Base-by-base conservation (phyloP, 2,888 invertebrate species). In the Agriopis leucophaearia region DNA sequence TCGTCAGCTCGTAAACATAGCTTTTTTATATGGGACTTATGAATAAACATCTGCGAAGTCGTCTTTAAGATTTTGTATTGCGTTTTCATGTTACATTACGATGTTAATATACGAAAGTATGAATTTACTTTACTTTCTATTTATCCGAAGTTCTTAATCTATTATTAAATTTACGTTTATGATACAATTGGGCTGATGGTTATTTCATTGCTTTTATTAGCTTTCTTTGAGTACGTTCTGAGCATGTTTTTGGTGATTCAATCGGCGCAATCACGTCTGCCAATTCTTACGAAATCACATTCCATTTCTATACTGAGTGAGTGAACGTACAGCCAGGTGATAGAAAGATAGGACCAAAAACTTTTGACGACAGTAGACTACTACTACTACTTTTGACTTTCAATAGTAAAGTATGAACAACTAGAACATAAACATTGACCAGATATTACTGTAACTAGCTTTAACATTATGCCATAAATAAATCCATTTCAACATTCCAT, bases 11-110 rank as follows among this genome's bases (percentile, higher is more conserved):
- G 27, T 62, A 47, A 52, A 58, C 62, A 66, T 52, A n/a, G 45
- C 40, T 67, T 63, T 63, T 67, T 55, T 18, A 60, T 60, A 68
- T 68, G 60, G 68, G 27, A 40, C 35, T 44, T 64, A 64, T 69
- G 60, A 69, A 69, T 69, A 64, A 64, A 63, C 60, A 64, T 67
- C 27, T 50, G 3, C 18, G 12, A 52, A 38, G 44, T 55, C 68
- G 47, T 60, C 51, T 54, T 16, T 15, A 44, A 55, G 38, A 55
- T 52, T 58, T 16, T 58, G 63, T 59, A 70, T 57, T 59, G 64
- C 55, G 15, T 58, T 66, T 64, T 65, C 60, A 47, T 67, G 61
- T 59, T 79, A 80, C 74, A 72, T 79, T 79, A 73, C 67, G 59
- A 67, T 67, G 65, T 61, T 67, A 70, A 67, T 66, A 61, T 56